Percentiles rank a stretch among this genome's conserved stretches.
phyloP scores from a whole-genome alignment of 1,140 invertebrate genomes.

The Zelostemma sp. region DNA sequence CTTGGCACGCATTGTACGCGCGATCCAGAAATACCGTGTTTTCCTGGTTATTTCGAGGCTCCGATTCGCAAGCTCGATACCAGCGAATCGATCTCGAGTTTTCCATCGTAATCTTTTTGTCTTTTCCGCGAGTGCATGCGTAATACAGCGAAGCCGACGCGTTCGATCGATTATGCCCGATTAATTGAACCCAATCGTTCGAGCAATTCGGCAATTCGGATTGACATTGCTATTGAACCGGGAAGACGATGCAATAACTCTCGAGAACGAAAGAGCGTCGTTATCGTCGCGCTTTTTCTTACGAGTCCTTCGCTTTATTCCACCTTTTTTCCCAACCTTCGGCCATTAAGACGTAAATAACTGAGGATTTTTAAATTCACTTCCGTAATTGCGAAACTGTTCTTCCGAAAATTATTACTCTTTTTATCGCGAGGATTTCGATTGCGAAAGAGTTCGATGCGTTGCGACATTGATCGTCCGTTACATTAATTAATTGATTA shows the following conservation, averaged over 20 bases:
- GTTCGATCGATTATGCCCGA: slow-evolving; percentile 18
- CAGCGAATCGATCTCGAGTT: slow-evolving; percentile 36
- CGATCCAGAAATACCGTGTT: slow-evolving; percentile 55
- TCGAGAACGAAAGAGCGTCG: slow-evolving; percentile 7
- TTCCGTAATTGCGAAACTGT: neutral
- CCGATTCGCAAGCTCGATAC: slow-evolving; percentile 46
- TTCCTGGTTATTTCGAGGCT: slow-evolving; percentile 55
- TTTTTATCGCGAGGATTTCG: no score
- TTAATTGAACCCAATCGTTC: slow-evolving; percentile 26
- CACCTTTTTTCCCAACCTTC: slow-evolving; percentile 14
- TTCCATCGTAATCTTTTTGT: slow-evolving; percentile 12
- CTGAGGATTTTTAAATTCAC: neutral
- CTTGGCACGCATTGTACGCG: slow-evolving; percentile 59
- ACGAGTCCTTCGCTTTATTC: slow-evolving; percentile 12
- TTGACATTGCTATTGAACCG: slow-evolving; percentile 27
- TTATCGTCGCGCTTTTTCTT: slow-evolving; percentile 4
- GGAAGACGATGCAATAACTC: slow-evolving; percentile 13
- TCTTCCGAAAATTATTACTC: no score
- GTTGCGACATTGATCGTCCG: slow-evolving; percentile 14
- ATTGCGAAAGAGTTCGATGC: slow-evolving; percentile 18
- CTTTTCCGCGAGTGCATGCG: neutral
- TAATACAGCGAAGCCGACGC: neutral
- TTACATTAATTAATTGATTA: slow-evolving; percentile 8
- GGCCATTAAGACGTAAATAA: neutral
- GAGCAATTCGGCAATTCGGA: slow-evolving; percentile 19